Evolutionary conservation across 2,797 vertebrate genomes (phyloP).

Genomic region (Smutsia gigantea): DNA sequence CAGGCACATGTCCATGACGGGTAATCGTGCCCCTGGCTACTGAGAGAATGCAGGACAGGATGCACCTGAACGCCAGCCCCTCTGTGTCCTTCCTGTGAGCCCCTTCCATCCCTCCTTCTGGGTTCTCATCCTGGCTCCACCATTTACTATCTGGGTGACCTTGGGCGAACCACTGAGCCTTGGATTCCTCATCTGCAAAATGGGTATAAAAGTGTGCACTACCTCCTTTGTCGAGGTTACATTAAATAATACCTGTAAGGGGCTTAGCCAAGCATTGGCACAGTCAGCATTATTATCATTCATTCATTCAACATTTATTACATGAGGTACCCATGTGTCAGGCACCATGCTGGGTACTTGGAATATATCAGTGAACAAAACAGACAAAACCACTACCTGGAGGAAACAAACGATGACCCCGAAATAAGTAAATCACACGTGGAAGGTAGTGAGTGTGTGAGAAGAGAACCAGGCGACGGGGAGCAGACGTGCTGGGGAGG

Average conservation of each 20-base stretch:
- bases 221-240: not conserved
- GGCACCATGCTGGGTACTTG: not conserved
- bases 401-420: not conserved
- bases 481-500: accelerated
- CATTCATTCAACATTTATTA: not conserved
- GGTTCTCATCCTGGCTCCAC: not conserved
- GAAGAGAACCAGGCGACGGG: not conserved
- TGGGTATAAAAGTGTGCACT: not conserved
- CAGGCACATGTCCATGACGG: not conserved
- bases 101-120: not conserved
- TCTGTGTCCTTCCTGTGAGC: not conserved
- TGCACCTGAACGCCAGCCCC: not conserved
- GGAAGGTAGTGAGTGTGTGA: not conserved
- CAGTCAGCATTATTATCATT: not conserved
- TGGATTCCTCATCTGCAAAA: not conserved
- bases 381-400: not conserved
- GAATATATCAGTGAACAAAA: not conserved
- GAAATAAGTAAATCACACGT: not conserved
- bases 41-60: not conserved
- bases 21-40: not conserved
- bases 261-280: not conserved
- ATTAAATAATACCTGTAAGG: not conserved
- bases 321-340: not conserved
- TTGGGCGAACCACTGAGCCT: not conserved
- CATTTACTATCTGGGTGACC: not conserved